Evolutionary conservation across 2,797 vertebrate species (phyloP).

Genomic region (Diglossa cyanea): DNA sequence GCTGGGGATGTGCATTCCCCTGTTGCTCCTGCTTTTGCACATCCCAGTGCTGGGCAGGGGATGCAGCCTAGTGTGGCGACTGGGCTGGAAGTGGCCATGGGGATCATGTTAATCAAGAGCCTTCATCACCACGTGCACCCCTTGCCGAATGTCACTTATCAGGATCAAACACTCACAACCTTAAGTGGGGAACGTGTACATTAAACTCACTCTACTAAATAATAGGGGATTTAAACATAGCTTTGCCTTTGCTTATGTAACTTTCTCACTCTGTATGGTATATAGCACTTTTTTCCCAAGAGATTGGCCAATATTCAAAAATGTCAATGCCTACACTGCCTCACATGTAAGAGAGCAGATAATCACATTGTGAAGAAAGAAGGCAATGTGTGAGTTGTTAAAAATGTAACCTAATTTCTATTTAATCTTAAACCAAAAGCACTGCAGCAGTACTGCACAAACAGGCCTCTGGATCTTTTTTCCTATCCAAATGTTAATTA

Average conservation of each 20-base stretch:
- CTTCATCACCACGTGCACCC: background rate
- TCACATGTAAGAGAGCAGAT: background rate
- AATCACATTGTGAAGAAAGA: background rate
- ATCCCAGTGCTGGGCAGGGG: background rate
- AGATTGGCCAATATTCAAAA: background rate
- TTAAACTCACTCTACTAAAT: background rate
- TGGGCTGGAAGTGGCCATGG: background rate
- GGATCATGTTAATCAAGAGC: background rate
- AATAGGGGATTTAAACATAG: background rate
- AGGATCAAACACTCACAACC: background rate
- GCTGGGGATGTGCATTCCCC: background rate
- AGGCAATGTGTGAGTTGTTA: background rate
- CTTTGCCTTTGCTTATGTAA: slow-evolving; percentile 22
- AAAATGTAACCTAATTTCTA: background rate
- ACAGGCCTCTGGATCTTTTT: background rate
- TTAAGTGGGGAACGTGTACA: background rate
- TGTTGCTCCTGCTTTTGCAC: background rate
- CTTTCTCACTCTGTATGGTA: background rate
- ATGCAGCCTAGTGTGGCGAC: background rate
- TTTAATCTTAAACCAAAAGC: background rate
- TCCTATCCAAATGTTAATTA: background rate
- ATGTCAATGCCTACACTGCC: background rate
- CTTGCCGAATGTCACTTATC: background rate
- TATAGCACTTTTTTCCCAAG: background rate
- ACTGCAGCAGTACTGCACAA: background rate